Evolutionary conservation across 2,888 invertebrate species (phyloP).

Genomic region (Tetanocera ferruginea): DNA sequence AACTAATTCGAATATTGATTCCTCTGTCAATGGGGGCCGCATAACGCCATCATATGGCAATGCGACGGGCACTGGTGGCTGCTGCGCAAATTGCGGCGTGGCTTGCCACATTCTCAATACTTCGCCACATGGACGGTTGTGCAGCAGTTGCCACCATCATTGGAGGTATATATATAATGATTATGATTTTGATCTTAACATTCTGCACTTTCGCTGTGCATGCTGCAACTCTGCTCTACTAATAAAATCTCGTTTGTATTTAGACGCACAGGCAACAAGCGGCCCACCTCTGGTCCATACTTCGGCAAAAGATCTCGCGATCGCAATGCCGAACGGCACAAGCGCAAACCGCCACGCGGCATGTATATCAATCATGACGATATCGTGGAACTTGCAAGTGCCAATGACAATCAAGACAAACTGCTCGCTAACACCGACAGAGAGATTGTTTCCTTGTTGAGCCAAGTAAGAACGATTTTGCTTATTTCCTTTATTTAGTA

Average conservation of each 20-base stretch:
- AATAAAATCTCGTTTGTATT: slow-evolving; percentile 30
- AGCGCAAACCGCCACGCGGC: slow-evolving; percentile 93
- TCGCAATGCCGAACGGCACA: slow-evolving; percentile 72
- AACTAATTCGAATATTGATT: slow-evolving; percentile 44
- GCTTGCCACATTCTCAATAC: slow-evolving; percentile 81
- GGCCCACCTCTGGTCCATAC: slow-evolving; percentile 81
- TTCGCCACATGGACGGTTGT: slow-evolving; percentile 83
- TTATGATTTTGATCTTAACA: slow-evolving; percentile 28
- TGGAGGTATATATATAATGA: slow-evolving; percentile 77
- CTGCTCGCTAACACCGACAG: slow-evolving; percentile 93
- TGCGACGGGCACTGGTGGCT: slow-evolving; percentile 55
- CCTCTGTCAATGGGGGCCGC: slow-evolving; percentile 50
- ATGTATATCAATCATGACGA: slow-evolving; percentile 99
- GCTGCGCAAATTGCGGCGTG: slow-evolving; percentile 77
- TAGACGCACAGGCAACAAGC: slow-evolving; percentile 85
- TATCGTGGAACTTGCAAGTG: slow-evolving; percentile 86
- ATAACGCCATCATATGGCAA: slow-evolving; percentile 46
- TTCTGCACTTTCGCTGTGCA: slow-evolving; percentile 13
- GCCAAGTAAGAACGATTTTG: slow-evolving; percentile 84
- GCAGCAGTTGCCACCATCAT: slow-evolving; percentile 87
- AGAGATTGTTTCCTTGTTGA: slow-evolving; percentile 93
- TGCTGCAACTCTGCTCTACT: slow-evolving; percentile 19
- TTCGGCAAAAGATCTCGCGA: slow-evolving; percentile 66
- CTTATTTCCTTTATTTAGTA: slow-evolving; percentile 28
- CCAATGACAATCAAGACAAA: slow-evolving; percentile 73